Conservation (phyloP, 2,797 vertebrate species). For the Kryptolebias ocellatus region DNA sequence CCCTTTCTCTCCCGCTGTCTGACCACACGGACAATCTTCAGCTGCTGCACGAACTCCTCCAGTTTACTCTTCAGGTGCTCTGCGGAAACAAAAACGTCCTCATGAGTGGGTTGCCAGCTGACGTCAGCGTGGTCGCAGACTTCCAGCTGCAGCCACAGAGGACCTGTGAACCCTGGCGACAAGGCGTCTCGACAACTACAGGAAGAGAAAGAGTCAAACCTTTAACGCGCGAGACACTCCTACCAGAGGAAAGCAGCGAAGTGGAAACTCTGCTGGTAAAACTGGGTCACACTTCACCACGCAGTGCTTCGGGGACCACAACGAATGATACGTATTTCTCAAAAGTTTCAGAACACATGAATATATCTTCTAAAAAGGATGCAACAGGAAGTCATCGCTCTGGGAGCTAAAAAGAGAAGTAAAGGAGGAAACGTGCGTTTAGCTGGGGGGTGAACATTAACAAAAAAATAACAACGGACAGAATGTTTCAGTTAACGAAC, state of each 20-base stretch:
- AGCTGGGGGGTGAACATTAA: neutral
- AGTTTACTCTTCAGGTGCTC: slow-evolving; percentile 87
- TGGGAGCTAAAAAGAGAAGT: slow-evolving; percentile 22
- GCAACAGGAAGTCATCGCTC: neutral
- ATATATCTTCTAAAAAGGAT: neutral
- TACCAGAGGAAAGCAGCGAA: slow-evolving; percentile 7
- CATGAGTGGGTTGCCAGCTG: neutral
- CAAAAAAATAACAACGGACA: neutral
- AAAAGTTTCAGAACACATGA: slow-evolving; percentile 9
- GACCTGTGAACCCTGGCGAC: neutral
- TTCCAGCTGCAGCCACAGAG: neutral
- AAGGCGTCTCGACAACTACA: neutral
- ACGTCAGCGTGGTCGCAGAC: neutral
- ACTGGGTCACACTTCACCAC: slow-evolving; percentile 37
- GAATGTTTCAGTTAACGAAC: neutral
- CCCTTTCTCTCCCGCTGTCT: slow-evolving; percentile 93
- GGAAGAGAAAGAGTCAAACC: neutral
- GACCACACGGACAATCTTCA: slow-evolving; percentile 90
- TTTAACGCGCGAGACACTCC: neutral
- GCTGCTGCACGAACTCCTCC: slow-evolving; percentile 84
- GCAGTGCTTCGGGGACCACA: slow-evolving; percentile 9
- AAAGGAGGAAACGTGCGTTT: neutral
- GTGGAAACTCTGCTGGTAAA: slow-evolving; percentile 35
- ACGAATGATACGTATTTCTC: neutral
- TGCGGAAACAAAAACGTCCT: slow-evolving; percentile 53